Evolutionary conservation across 1,140 invertebrate genomes (phyloP).

Genomic region (Eriocheir sinensis): DNA sequence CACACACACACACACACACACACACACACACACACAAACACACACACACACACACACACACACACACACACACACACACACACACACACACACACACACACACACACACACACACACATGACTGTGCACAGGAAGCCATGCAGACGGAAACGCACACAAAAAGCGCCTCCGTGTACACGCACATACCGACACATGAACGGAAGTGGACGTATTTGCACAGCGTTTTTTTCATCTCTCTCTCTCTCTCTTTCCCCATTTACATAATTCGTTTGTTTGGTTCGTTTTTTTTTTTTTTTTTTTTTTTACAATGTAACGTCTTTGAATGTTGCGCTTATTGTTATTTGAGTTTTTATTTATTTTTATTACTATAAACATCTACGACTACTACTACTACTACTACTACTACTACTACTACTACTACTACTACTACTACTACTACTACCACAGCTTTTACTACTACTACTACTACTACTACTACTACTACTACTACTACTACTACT

Average conservation of each 20-base stretch:
- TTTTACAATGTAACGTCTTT: no score
- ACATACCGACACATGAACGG: constrained; percentile 14
- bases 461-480: not conserved
- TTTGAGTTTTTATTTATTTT: no score
- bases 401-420: no score
- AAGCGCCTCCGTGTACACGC: constrained; percentile 1
- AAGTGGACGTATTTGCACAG: not conserved
- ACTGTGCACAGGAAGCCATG: constrained; percentile 10
- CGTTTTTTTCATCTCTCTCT: not conserved
- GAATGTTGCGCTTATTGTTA: not conserved
- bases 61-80: constrained; percentile 37
- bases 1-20: constrained; percentile 6
- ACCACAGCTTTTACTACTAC: not conserved
- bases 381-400: no score
- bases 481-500: constrained; percentile 7
- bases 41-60: constrained; percentile 42
- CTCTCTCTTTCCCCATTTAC: not conserved
- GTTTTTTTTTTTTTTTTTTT: no score
- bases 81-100: constrained; percentile 49
- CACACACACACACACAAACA: constrained; percentile 37
- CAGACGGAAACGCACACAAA: constrained; percentile 14
- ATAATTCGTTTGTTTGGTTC: not conserved
- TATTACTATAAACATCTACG: not conserved
- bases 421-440: not conserved
- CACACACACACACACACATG: constrained; percentile 42